Conservation (phyloP, 1,140 invertebrate genomes). For the Atta colombica region DNA sequence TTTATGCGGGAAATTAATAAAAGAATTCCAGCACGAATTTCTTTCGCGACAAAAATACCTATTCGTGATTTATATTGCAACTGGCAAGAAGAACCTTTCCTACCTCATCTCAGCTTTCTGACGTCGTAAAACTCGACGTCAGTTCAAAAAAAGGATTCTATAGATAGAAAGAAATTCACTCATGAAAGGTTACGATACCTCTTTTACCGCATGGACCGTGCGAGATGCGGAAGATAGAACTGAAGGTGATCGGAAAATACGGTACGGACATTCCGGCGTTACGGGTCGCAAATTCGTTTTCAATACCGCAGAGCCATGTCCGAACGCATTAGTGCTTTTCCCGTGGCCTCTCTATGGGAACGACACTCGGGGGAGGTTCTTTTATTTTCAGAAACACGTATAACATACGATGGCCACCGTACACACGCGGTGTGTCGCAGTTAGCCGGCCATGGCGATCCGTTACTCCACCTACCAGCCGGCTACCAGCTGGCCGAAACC, state of each 20-base stretch:
- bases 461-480: slow-evolving; percentile 60
- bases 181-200: slow-evolving; percentile 33
- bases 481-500: slow-evolving; percentile 76
- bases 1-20: background rate
- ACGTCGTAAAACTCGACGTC: slow-evolving; percentile 20
- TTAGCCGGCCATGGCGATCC: slow-evolving; percentile 69
- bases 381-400: slow-evolving; percentile 52
- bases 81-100: slow-evolving; percentile 4
- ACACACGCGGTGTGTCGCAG: slow-evolving; percentile 10
- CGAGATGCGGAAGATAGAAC: slow-evolving; percentile 36
- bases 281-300: slow-evolving; percentile 59
- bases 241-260: slow-evolving; percentile 40
- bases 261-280: slow-evolving; percentile 5
- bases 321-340: slow-evolving; percentile 41
- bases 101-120: background rate
- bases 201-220: slow-evolving; percentile 1
- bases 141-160: background rate
- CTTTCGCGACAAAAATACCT: background rate
- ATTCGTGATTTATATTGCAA: slow-evolving; percentile 7
- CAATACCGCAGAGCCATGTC: slow-evolving; percentile 53
- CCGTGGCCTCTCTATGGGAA: background rate
- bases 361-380: slow-evolving; percentile 30
- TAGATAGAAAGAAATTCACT: background rate
- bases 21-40: background rate
- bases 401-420: slow-evolving; percentile 12